These are phyloP conservation scores for Ibidorhyncha struthersii DNA, from an alignment of 2,113 vertebrate genomes.

Conservation along the genomic window DNA sequence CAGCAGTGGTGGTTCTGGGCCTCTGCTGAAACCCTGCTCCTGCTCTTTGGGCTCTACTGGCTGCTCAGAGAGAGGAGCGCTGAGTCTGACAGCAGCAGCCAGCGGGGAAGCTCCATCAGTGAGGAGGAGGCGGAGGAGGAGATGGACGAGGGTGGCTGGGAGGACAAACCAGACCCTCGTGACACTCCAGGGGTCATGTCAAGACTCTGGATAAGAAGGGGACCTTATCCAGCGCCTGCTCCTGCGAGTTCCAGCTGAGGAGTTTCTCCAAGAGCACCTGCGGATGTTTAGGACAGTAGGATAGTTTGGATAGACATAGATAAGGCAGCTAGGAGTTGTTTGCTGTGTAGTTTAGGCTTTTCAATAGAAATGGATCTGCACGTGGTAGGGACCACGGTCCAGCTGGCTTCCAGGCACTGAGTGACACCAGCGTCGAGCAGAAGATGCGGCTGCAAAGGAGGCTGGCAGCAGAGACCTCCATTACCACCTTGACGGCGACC, in stretches of 20 bases:
- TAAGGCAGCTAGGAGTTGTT: neutral
- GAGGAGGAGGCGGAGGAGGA: neutral
- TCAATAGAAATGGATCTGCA: neutral
- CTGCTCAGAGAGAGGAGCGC: neutral
- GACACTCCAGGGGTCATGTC: neutral
- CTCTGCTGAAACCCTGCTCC: neutral
- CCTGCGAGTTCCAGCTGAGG: too few relatives aligned
- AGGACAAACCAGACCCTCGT: neutral
- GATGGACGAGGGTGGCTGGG: neutral
- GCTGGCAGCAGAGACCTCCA: neutral
- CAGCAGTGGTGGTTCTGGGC: neutral
- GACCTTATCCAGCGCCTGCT: too few relatives aligned
- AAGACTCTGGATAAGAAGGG: neutral
- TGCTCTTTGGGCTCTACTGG: neutral
- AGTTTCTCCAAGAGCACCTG: neutral
- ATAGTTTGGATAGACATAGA: neutral
- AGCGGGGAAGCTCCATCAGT: neutral
- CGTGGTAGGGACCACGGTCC: too few relatives aligned
- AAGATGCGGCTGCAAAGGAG: too few relatives aligned
- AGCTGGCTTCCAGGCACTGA: too few relatives aligned
- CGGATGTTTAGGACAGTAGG: neutral
- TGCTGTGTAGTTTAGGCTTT: neutral
- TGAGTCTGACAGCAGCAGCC: neutral
- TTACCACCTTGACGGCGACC: accelerated
- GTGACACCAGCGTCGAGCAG: too few relatives aligned